These are phyloP conservation scores for Loxodonta africana DNA, from an alignment of 2,113 vertebrate genomes.

Conservation along the genomic window DNA sequence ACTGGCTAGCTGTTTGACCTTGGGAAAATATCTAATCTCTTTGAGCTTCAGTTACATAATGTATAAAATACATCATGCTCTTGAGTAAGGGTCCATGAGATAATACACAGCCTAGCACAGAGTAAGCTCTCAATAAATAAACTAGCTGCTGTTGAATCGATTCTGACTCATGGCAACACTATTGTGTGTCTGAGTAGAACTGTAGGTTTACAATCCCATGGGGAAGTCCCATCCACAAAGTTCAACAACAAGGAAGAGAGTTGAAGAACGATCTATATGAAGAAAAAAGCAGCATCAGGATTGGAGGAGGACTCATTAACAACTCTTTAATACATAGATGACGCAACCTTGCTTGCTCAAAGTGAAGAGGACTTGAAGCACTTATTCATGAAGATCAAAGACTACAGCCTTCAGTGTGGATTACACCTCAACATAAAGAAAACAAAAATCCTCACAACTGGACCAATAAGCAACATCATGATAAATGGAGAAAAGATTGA, in stretches of 20 bases:
- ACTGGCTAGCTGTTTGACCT: not conserved
- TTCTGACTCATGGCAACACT: not conserved
- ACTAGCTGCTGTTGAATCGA: not conserved
- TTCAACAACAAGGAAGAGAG: not conserved
- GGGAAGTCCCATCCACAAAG: not conserved
- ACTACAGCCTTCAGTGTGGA: no score
- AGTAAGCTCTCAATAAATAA: not conserved
- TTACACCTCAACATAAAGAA: no score
- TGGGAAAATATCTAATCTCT: constrained; percentile 28
- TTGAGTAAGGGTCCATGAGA: not conserved
- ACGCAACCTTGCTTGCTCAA: no score
- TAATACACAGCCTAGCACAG: not conserved
- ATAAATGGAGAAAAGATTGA: no score
- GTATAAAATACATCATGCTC: not conserved
- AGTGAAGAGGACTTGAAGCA: no score
- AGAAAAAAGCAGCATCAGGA: no score
- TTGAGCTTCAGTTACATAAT: constrained; percentile 18
- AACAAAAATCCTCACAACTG: no score
- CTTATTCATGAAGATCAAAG: no score
- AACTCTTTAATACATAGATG: no score
- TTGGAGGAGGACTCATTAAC: no score
- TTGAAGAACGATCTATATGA: not conserved
- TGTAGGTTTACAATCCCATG: not conserved
- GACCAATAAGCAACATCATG: no score
- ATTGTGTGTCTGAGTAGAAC: not conserved